Percentiles rank a stretch among this genome's conserved stretches.
Evolutionary conservation across 2,113 vertebrate species (phyloP).

Genomic region (Athene noctua): DNA sequence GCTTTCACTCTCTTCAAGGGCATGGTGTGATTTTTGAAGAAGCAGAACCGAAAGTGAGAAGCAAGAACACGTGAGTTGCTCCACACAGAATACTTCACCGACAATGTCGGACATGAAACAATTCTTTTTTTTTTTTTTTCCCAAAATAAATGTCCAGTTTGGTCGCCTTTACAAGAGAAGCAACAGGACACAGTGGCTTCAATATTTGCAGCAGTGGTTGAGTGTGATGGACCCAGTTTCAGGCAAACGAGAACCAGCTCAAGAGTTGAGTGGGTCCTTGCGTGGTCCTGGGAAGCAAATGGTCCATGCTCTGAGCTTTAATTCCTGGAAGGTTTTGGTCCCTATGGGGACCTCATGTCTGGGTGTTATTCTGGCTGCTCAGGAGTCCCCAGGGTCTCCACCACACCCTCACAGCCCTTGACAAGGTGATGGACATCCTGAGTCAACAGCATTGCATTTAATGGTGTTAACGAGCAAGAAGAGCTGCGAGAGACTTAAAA

Average conservation of each 20-base stretch:
- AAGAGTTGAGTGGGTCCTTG: not conserved
- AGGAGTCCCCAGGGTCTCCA: not conserved
- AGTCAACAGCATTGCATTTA: not conserved
- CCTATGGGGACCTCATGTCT: not conserved
- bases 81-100: not conserved
- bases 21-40: not conserved
- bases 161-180: not conserved
- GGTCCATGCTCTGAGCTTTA: not conserved
- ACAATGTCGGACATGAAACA: not conserved
- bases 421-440: not conserved
- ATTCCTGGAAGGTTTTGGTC: not conserved
- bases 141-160: not conserved
- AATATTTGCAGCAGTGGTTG: not conserved
- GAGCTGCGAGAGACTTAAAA: not conserved
- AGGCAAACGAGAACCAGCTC: not conserved
- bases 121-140: fast-evolving
- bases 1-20: not conserved
- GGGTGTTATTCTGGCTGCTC: not conserved
- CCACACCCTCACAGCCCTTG: not conserved
- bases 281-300: fast-evolving
- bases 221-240: not conserved
- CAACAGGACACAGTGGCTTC: not conserved
- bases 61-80: not conserved
- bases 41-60: constrained; percentile 50
- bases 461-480: not conserved